Percentiles rank a stretch among this genome's conserved stretches.
Conservation (phyloP, 2,888 invertebrate genomes). For the Colletes collaris region DNA sequence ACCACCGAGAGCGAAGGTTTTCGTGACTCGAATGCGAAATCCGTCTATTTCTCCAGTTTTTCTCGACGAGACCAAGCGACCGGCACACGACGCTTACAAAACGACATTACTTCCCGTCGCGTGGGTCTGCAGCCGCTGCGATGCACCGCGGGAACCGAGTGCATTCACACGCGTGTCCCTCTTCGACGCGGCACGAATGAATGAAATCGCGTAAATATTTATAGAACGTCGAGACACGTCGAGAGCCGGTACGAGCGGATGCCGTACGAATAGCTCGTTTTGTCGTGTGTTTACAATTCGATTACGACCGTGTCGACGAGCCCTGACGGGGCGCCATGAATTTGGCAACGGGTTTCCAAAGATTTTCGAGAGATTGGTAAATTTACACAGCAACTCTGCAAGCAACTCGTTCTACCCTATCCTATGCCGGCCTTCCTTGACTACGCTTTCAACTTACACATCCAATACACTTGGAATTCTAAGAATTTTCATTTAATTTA, state of each 20-base stretch:
- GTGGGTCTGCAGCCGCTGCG: conserved; percentile 57
- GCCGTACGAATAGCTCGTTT: conserved; percentile 67
- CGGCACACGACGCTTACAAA: conserved; percentile 44
- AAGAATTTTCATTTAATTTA: too few species aligned
- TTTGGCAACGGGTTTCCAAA: neutral
- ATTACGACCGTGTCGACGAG: conserved; percentile 68
- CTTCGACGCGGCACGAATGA: conserved; percentile 69
- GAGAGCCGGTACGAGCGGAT: conserved; percentile 64
- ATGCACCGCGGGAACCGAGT: conserved; percentile 51
- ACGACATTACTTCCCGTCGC: conserved; percentile 69
- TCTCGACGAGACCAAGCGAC: conserved; percentile 29
- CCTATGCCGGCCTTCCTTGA: too few species aligned
- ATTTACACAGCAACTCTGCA: neutral
- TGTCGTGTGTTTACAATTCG: conserved; percentile 72
- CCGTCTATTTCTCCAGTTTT: conserved; percentile 49
- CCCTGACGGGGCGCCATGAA: neutral
- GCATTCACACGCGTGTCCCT: conserved; percentile 63
- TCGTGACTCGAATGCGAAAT: conserved; percentile 54
- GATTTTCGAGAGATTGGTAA: neutral
- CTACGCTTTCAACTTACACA: too few species aligned
- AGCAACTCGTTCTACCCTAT: conserved; percentile 20
- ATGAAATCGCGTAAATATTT: conserved; percentile 78
- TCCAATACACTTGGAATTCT: too few species aligned
- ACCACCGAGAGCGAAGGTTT: conserved; percentile 15
- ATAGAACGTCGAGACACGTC: conserved; percentile 67